These are phyloP conservation scores for Pelobates fuscus DNA, from an alignment of 2,113 vertebrate species.

Conservation along the genomic window DNA sequence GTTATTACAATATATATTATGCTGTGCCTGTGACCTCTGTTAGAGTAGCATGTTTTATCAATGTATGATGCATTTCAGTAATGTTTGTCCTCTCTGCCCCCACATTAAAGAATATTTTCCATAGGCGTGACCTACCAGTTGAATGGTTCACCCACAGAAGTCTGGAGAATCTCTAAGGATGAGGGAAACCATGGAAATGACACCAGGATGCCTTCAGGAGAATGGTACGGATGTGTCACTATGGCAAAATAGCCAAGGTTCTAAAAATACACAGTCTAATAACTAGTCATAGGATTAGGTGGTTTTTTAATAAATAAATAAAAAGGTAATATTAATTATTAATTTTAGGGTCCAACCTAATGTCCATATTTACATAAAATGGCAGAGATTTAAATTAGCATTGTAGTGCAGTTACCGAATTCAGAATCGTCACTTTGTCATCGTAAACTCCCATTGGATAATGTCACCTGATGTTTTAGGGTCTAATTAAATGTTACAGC, in stretches of 20 bases:
- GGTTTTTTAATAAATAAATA: background rate
- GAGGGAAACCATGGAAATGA: slow-evolving; percentile 58
- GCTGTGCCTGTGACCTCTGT: background rate
- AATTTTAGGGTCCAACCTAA: background rate
- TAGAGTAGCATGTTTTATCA: too few species aligned
- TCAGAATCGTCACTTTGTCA: too few species aligned
- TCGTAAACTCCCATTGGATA: too few species aligned
- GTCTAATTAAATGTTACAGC: too few species aligned
- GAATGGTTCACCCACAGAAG: slow-evolving; percentile 59
- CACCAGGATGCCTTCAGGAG: slow-evolving; percentile 54
- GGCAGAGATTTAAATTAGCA: too few species aligned
- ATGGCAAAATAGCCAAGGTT: too few species aligned
- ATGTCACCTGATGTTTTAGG: too few species aligned
- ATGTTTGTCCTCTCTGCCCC: background rate
- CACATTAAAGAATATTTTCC: background rate
- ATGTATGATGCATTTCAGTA: too few species aligned
- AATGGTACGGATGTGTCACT: slow-evolving; percentile 60
- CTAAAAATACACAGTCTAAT: background rate
- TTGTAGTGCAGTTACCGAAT: too few species aligned
- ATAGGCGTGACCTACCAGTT: background rate
- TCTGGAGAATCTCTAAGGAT: slow-evolving; percentile 50
- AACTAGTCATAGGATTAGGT: background rate
- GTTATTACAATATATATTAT: too few species aligned
- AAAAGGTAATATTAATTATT: background rate
- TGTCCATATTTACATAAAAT: background rate